Conservation (phyloP, 2,113 vertebrate genomes). For the Strigops habroptila region DNA sequence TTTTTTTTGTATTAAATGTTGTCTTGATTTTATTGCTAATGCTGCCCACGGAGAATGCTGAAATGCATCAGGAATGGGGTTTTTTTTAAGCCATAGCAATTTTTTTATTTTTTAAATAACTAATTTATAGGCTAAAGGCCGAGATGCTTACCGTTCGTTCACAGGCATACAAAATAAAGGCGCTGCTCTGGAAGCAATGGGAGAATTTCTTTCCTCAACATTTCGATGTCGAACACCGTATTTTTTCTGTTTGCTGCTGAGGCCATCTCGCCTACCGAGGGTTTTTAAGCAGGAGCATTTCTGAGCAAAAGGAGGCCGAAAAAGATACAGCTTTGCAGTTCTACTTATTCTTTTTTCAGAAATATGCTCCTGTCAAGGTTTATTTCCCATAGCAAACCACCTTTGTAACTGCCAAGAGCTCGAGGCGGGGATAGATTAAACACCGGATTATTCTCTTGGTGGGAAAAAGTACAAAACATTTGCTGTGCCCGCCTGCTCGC, state of each 20-base stretch:
- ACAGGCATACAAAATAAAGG: background rate
- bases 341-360: slow-evolving; percentile 48
- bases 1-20: slow-evolving; percentile 18
- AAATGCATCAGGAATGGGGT: background rate
- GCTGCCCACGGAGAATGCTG: slow-evolving; percentile 13
- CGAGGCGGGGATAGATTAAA: slow-evolving; percentile 51
- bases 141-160: background rate
- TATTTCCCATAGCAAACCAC: slow-evolving; percentile 75
- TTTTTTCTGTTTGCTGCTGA: background rate
- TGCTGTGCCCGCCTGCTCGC: background rate
- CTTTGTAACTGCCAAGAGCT: slow-evolving; percentile 63
- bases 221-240: background rate
- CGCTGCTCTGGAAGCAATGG: background rate
- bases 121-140: background rate
- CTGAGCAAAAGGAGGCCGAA: background rate
- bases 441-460: slow-evolving; percentile 28
- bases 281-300: slow-evolving; percentile 12
- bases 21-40: slow-evolving; percentile 34
- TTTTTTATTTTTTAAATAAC: background rate
- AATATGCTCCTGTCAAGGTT: slow-evolving; percentile 73
- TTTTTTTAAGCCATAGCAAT: background rate
- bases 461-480: slow-evolving; percentile 30
- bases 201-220: background rate
- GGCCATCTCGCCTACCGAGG: background rate
- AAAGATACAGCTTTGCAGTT: slow-evolving; percentile 14